Base-by-base conservation (phyloP, 2,797 vertebrate genomes). In the Nasua narica region DNA sequence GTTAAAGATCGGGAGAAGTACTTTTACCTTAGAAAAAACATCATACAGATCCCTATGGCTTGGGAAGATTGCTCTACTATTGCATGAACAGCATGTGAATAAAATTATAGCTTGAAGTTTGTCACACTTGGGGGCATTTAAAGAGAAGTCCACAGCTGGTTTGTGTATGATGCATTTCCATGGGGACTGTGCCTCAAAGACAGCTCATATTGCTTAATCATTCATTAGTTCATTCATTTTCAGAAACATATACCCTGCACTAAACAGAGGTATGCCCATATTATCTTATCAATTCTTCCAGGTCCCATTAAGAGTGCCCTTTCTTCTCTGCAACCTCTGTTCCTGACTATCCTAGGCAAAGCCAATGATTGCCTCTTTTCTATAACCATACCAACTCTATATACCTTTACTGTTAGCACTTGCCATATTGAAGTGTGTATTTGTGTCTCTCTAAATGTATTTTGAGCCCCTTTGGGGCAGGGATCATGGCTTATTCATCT, bases 401-500 rank as follows among this genome's bases (percentile, higher is more conserved):
- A 27, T n/a, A 67, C 81, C 21, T 94, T 37, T 62, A 18, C 60
- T 11, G 2, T 21, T 25, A 58, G 32, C 50, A 62, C 37, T 62
- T 78, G 18, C 43, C 46, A 67, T 60, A 83, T 3, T 27, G 48
- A 72, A 60, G 21, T 37, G n/a, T 50, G 70, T 13, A 37, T 82
- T 90, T 95, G 37, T 46, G 13, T 79, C n/a, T 96, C 56, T 50
- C 19, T 70, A 65, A 94, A 69, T 92, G 54, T 54, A 78, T 82
- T 88, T 77, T 72, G 60, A 96, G 29, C 37, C 43, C 32, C 56
- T 32, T 79, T 40, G 50, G 70, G 35, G 7, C 27, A 82, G 48
- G 77, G 91, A 96, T 96, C 81, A 85, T 84, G 87, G 88, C 95
- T 97, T 87, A 91, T 79, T 88, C 78, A 86, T 94, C 90, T 94